phyloP scores from a whole-genome alignment of 2,113 vertebrate species.

The Saguinus imperator region DNA sequence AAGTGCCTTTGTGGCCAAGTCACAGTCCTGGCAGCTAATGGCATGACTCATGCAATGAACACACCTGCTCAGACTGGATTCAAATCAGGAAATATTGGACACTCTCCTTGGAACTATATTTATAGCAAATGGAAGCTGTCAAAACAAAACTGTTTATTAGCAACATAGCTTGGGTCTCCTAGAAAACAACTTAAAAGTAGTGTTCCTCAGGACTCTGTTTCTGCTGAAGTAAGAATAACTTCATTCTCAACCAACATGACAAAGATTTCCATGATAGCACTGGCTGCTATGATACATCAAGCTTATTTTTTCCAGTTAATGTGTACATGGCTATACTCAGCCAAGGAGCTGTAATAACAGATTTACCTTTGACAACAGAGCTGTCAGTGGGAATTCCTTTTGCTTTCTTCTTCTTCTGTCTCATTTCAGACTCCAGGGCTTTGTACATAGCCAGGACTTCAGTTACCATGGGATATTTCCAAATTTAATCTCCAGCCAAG shows the following conservation, averaged over 20 bases:
- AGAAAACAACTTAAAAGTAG: conserved; percentile 5
- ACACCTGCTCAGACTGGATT: conserved; percentile 34
- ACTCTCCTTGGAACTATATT: neutral
- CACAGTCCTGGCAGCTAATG: neutral
- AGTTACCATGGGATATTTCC: neutral
- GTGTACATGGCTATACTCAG: fast-evolving
- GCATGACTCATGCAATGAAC: neutral
- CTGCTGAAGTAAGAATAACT: neutral
- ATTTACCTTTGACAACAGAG: neutral
- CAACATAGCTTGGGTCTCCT: neutral
- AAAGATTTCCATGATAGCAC: neutral
- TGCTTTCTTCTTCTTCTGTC: neutral
- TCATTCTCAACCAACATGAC: neutral
- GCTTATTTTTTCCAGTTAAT: neutral
- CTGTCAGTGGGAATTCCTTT: no score
- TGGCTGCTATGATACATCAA: fast-evolving
- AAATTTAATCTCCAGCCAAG: neutral
- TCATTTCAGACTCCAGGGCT: neutral
- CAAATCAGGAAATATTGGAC: conserved; percentile 37
- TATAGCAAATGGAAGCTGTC: neutral
- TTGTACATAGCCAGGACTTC: neutral
- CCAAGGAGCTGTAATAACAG: neutral
- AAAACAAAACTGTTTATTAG: neutral
- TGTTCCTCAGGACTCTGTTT: neutral
- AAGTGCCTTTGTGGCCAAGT: neutral